Evolutionary conservation across 2,888 invertebrate species (phyloP), one percentile per base, ranked within the genome.

Genomic region (Noctuana brunneofusca): DNA sequence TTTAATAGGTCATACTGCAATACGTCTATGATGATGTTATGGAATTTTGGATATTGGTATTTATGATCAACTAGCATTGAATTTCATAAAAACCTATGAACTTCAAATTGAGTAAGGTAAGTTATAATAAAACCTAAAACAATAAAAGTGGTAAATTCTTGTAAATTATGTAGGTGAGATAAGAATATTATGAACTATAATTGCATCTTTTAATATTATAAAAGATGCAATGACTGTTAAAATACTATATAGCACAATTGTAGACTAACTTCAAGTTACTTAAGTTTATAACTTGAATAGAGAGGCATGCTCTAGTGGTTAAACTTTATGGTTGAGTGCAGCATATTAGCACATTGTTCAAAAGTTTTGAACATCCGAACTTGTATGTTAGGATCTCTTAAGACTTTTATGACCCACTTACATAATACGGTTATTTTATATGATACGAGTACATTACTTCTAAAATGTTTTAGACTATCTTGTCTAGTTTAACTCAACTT

Each of bases 251-350:
- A 55, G 41, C 27, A 22, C 4, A 22, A 18, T 24, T 27, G 16
- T 8, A 56, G 43, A 43, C 43, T 43, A 43, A 55, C 41, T 56
- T 56, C 11, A 48, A 32, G 48, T 24, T 48, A 57, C 57, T 48
- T 57, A 48, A 20, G 48, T 48, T 46, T 22, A 32, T 30, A 57
- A 57, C 56, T 57, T 41, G 20, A 57, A 57, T 57, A 57, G 57
- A 46, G 46, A 50, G 50, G 32, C 48, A 48, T 27, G 43, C 30
- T 57, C 20, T 27, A 50, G 27, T 24, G 50, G 24, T 18, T 16
- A 11, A 57, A 46, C 32, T 56, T 56, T 49, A 43, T 43, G 27
- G 18, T 27, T 3, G 43, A 30, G 46, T 56, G 46, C 18, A 56
- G 48, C 41, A 20, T 48, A 48, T 57, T 57, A 57, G 32, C 57